Conservation (phyloP, 1,140 invertebrate genomes). For the Drosophila novamexicana region DNA sequence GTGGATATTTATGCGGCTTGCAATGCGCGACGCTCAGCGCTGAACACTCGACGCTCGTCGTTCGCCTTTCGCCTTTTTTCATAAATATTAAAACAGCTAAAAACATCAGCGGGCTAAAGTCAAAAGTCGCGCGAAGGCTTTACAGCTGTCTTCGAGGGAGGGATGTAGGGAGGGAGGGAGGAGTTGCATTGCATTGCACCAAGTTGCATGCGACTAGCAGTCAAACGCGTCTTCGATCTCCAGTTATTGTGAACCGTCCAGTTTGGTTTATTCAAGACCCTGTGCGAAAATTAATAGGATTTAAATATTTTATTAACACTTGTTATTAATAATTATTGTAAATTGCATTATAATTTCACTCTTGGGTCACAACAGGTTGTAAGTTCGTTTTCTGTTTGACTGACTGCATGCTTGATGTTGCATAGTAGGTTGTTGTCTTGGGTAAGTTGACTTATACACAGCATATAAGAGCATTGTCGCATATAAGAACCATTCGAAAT, state of each 20-base stretch:
- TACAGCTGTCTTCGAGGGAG: background rate
- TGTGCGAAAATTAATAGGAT: background rate
- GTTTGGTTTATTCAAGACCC: background rate
- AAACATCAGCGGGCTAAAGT: slow-evolving; percentile 61
- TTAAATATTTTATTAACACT: background rate
- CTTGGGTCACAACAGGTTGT: slow-evolving; percentile 20
- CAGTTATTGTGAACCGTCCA: background rate
- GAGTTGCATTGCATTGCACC: slow-evolving; percentile 14
- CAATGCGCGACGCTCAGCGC: slow-evolving; percentile 57
- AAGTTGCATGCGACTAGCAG: slow-evolving; percentile 27
- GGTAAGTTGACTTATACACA: slow-evolving; percentile 41
- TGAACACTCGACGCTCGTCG: slow-evolving; percentile 30
- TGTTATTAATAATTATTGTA: background rate
- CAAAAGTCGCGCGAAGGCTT: slow-evolving; percentile 70
- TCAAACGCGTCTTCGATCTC: slow-evolving; percentile 10
- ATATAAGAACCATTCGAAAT: slow-evolving; percentile 32
- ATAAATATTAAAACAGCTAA: slow-evolving; percentile 80
- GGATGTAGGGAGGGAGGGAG: too few species aligned
- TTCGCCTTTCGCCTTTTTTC: slow-evolving; percentile 62
- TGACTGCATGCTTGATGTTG: slow-evolving; percentile 24
- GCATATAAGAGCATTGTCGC: background rate
- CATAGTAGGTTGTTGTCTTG: slow-evolving; percentile 29
- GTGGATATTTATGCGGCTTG: slow-evolving; percentile 80
- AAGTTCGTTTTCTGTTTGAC: background rate
- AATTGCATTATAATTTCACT: background rate